Evolutionary conservation across 2,797 vertebrate genomes (phyloP).

Genomic region (Geranospiza caerulescens): DNA sequence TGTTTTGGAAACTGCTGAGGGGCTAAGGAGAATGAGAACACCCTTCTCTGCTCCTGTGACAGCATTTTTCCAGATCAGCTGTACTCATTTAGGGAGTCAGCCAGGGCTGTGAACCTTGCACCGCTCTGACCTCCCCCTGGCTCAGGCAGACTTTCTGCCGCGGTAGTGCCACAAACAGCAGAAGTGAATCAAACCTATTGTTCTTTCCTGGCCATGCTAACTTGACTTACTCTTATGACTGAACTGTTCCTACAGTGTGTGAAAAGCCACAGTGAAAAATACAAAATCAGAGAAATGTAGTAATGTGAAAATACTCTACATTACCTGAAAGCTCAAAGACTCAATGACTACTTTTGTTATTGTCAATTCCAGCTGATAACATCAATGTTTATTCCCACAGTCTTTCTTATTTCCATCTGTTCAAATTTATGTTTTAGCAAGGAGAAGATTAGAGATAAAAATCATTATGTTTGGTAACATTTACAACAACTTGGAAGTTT

Average conservation of each 20-base stretch:
- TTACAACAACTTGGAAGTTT: background rate
- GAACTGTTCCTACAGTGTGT: background rate
- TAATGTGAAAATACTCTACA: background rate
- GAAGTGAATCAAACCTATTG: slow-evolving; percentile 18
- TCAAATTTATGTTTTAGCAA: background rate
- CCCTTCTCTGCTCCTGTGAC: background rate
- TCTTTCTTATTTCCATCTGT: slow-evolving; percentile 9
- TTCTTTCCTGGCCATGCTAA: slow-evolving; percentile 56
- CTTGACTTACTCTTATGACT: slow-evolving; percentile 45
- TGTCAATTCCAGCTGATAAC: background rate
- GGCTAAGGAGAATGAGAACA: slow-evolving; percentile 10
- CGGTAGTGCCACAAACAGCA: background rate
- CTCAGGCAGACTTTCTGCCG: background rate
- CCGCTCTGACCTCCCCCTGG: background rate
- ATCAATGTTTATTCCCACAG: background rate
- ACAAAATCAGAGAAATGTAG: background rate
- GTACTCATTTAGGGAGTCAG: slow-evolving; percentile 30
- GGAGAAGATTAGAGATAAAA: background rate
- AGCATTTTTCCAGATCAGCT: slow-evolving; percentile 25
- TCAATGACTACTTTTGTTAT: background rate
- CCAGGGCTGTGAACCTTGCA: slow-evolving; percentile 32
- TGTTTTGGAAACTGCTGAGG: slow-evolving; percentile 34
- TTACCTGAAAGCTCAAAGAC: background rate
- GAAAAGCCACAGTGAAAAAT: background rate
- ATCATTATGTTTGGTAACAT: background rate